Evolutionary conservation across 2,888 invertebrate genomes (phyloP), one percentile per base, ranked within the genome.

Genomic region (Sericinus montela): DNA sequence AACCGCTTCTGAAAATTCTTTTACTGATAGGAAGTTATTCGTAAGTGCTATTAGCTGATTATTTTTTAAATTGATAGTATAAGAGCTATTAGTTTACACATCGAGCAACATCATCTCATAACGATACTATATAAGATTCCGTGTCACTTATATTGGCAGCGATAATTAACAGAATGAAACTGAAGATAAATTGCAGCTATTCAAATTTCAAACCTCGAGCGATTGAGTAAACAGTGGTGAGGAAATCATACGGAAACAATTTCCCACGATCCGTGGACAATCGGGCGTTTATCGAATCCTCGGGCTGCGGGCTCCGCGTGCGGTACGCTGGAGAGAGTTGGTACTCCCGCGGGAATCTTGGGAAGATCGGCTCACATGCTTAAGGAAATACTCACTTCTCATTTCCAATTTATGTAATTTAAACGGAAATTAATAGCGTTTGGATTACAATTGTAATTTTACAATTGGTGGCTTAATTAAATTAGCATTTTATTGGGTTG

Each of bases 171-270:
- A 11, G n/a, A 1, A n/a, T 2, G 28, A 29, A 28, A 9, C 29
- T 10, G 3, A 8, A 6, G 29, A 41, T 1, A 29, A 11, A 16
- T 36, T 37, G 51, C 35, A 16, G 48, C 42, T 48, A 52, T 35
- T 40, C 28, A 51, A 25, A 36, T 48, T 50, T 34, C 46, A 45
- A 42, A 30, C 44, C 45, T 14, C 51, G 43, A 52, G 45, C 44
- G 44, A 63, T 50, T 41, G 55, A 53, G 52, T 54, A 54, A 56
- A 56, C 53, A 53, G 38, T 43, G 42, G 45, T 51, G 58, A 61
- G 62, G 56, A 73, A 80, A 80, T 79, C 69, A 72, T 78, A 80
- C 80, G 78, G 79, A 78, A 80, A 79, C 65, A 50, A 28, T 48
- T 80, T 80, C 80, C 75, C 79, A 80, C 78, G 77, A 68, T 69